phyloP scores from a whole-genome alignment of 2,888 invertebrate species.

The Tiliacea citrago region DNA sequence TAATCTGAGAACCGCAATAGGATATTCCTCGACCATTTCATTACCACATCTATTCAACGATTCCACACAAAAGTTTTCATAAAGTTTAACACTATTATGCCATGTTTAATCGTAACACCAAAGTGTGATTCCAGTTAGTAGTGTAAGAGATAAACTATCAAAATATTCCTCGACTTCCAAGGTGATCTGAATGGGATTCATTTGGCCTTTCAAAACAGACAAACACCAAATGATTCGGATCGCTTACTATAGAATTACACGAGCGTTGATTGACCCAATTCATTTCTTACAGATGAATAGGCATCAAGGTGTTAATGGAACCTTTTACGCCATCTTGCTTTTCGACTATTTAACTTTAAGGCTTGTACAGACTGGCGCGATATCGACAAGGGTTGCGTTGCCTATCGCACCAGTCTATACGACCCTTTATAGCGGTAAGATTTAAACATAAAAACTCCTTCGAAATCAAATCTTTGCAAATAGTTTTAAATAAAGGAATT shows the following conservation, averaged over 20 bases:
- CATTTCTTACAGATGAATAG: constrained; percentile 41
- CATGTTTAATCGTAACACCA: constrained; percentile 16
- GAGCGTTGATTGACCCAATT: constrained; percentile 52
- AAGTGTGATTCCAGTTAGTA: constrained; percentile 5
- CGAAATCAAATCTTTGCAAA: constrained; percentile 16
- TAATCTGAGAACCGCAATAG: background rate
- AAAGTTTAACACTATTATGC: constrained; percentile 9
- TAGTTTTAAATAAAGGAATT: constrained; percentile 21
- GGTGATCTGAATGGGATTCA: constrained; percentile 47
- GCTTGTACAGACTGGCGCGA: too few species aligned
- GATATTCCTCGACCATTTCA: background rate
- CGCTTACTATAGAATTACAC: constrained; percentile 36
- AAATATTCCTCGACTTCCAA: constrained; percentile 36
- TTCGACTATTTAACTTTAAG: constrained; percentile 7
- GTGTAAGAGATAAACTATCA: constrained; percentile 19
- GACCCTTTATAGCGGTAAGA: background rate
- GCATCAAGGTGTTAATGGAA: constrained; percentile 45
- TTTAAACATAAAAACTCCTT: background rate
- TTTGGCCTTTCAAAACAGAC: constrained; percentile 52
- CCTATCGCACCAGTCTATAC: too few species aligned
- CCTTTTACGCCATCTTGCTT: constrained; percentile 33
- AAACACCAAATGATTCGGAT: constrained; percentile 41
- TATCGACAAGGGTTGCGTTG: too few species aligned
- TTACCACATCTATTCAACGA: background rate
- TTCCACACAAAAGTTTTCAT: background rate